These are phyloP conservation scores for Dicrostonyx torquatus DNA, from an alignment of 2,797 vertebrate genomes.

Conservation along the genomic window DNA sequence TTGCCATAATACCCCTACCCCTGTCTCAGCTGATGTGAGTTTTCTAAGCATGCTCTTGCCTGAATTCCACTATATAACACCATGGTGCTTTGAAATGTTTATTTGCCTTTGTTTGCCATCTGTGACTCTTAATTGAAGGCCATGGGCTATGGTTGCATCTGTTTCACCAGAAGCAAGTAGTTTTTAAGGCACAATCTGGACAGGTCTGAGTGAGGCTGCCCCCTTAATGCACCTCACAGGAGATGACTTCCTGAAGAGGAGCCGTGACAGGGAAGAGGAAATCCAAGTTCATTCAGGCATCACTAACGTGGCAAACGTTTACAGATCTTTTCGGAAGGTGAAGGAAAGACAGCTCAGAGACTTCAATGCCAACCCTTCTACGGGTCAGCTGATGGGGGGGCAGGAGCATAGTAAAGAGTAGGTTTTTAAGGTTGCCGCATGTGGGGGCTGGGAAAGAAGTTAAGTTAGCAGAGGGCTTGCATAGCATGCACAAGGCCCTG, in stretches of 20 bases:
- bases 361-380: background rate
- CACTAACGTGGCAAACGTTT: background rate
- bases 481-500: background rate
- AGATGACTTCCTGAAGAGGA: background rate
- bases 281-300: background rate
- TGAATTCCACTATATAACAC: constrained; percentile 14
- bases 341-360: background rate
- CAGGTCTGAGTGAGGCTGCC: background rate
- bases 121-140: constrained; percentile 48
- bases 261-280: background rate
- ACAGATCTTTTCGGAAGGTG: background rate
- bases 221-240: background rate
- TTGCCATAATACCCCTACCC: background rate
- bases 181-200: background rate
- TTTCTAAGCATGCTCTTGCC: background rate
- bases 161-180: background rate
- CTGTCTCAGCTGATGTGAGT: background rate
- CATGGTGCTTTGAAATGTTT: constrained; percentile 8
- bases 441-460: background rate
- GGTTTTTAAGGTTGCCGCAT: background rate
- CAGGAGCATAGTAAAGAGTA: background rate
- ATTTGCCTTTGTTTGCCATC: constrained; percentile 8
- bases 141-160: background rate
- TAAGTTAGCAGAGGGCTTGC: background rate
- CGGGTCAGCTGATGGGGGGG: background rate